Evolutionary conservation across 2,888 invertebrate species (phyloP).

Genomic region (Gryllus longicercus): DNA sequence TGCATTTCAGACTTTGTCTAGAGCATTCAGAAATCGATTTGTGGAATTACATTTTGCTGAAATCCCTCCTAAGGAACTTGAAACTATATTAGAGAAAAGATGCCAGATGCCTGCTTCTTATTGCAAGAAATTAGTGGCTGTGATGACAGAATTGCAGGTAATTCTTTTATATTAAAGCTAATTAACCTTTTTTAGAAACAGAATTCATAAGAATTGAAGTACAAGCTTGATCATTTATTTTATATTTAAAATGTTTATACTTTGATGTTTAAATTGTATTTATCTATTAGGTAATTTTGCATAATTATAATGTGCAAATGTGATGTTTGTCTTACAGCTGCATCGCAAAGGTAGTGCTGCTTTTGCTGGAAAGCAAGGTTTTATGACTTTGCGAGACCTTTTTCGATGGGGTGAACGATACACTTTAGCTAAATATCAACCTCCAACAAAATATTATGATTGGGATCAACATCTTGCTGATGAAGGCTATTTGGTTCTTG

Average conservation of each 20-base stretch:
- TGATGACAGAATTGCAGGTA: conserved; percentile 87
- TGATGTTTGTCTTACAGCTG: conserved; percentile 46
- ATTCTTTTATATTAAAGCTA: conserved; percentile 40
- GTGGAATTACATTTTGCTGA: conserved; percentile 96
- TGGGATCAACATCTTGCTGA: conserved; percentile 97
- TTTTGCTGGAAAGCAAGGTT: conserved; percentile 84
- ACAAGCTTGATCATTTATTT: neutral
- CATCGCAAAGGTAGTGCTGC: conserved; percentile 79
- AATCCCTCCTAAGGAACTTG: conserved; percentile 84
- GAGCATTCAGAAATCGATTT: conserved; percentile 96
- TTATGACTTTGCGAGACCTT: conserved; percentile 90
- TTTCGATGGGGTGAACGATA: conserved; percentile 97
- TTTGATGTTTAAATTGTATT: neutral
- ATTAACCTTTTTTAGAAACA: too few species aligned
- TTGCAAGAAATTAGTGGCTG: conserved; percentile 83
- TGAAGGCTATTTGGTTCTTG: conserved; percentile 87
- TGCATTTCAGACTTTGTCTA: conserved; percentile 63
- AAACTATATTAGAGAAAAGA: conserved; percentile 80
- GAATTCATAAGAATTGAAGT: neutral
- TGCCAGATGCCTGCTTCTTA: conserved; percentile 85
- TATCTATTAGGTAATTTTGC: neutral
- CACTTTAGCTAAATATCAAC: conserved; percentile 62
- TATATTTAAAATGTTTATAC: neutral
- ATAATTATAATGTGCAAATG: neutral
- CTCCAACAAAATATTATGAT: conserved; percentile 68